A percentile compares a stretch with the other conserved stretches of the same genome.
These are phyloP conservation scores for Phylloscopus whistleri DNA, from an alignment of 2,113 vertebrate species.

Conservation along the genomic window DNA sequence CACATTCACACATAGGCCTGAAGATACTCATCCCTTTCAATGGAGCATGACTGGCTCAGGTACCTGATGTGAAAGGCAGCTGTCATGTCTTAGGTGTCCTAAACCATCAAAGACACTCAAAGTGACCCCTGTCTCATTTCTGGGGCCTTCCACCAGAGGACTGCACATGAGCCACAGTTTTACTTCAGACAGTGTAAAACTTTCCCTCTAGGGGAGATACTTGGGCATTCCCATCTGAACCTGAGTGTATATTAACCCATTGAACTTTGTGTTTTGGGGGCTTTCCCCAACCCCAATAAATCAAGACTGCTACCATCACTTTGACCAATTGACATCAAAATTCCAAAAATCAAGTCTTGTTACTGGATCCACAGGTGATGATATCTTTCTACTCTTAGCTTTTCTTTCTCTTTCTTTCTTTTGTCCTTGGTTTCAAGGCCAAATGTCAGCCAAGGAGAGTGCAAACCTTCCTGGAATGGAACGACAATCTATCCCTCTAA, in stretches of 20 bases:
- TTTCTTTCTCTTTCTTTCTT: not conserved
- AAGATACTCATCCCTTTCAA: not conserved
- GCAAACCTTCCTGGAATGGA: not conserved
- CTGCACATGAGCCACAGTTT: not conserved
- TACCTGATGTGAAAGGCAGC: not conserved
- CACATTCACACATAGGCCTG: not conserved
- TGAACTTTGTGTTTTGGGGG: not conserved
- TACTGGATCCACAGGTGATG: not conserved
- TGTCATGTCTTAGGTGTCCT: not conserved
- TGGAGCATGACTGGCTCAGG: not conserved
- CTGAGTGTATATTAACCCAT: not conserved
- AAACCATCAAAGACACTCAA: not conserved
- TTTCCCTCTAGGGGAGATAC: no score
- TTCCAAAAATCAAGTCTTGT: not conserved
- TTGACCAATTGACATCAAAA: not conserved
- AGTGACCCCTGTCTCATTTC: not conserved
- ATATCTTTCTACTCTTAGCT: not conserved
- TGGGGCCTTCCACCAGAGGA: not conserved
- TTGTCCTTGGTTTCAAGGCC: not conserved
- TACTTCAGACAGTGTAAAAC: no score
- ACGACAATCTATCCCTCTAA: not conserved
- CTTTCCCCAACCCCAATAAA: not conserved
- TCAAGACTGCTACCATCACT: not conserved
- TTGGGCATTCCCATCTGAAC: not conserved
- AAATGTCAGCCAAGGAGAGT: not conserved